Percentiles rank a stretch among this genome's conserved stretches.
Evolutionary conservation across 2,113 vertebrate genomes (phyloP).

Genomic region (Sander lucioperca): DNA sequence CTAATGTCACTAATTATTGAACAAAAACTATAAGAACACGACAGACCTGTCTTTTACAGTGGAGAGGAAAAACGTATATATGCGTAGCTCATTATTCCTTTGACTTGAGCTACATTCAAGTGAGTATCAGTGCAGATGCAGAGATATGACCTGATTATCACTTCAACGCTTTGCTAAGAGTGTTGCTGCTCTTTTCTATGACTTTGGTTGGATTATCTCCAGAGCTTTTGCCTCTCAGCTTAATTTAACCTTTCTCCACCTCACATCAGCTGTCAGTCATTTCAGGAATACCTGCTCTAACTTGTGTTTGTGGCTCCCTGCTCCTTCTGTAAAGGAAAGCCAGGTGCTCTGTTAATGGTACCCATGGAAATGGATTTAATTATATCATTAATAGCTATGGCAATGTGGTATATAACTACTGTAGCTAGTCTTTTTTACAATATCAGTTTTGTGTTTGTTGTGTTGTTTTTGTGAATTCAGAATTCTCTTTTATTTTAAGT

Average conservation of each 20-base stretch:
- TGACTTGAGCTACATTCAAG: not conserved
- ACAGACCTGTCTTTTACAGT: not conserved
- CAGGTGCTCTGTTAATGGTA: not conserved
- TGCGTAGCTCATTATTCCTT: not conserved
- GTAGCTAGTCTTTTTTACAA: not conserved
- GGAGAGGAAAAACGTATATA: not conserved
- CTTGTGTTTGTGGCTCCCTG: conserved; percentile 38
- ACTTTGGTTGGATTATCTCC: conserved; percentile 9
- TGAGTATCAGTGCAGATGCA: not conserved
- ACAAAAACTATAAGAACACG: not conserved
- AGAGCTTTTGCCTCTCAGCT: conserved; percentile 30
- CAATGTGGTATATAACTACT: not conserved
- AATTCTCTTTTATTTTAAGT: not conserved
- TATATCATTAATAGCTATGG: not conserved
- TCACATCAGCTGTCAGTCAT: conserved; percentile 8
- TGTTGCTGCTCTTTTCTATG: not conserved
- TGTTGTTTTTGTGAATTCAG: not conserved
- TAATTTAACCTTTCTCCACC: conserved; percentile 13
- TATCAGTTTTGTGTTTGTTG: not conserved
- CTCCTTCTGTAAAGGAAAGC: conserved; percentile 8
- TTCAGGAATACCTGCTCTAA: conserved; percentile 27
- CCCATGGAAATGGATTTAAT: not conserved
- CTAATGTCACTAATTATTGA: not conserved
- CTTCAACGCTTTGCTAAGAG: not conserved
- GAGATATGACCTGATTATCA: not conserved